These are phyloP conservation scores for Crepidodera aurea DNA, from an alignment of 2,888 invertebrate genomes.

Conservation along the genomic window DNA sequence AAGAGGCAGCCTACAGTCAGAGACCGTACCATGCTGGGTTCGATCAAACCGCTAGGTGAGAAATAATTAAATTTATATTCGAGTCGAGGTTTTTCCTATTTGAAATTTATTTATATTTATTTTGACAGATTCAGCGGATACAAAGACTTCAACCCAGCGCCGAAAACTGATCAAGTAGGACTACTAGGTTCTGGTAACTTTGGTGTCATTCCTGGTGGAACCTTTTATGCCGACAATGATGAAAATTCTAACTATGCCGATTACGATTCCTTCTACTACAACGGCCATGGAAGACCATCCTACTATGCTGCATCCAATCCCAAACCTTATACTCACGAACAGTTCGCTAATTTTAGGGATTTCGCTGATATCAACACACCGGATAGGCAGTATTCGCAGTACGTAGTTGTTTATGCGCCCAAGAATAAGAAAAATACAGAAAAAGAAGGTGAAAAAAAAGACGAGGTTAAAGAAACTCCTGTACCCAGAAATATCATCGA, in stretches of 20 bases:
- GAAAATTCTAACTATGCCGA: conserved; percentile 68
- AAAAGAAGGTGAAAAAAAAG: conserved; percentile 51
- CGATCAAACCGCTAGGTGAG: conserved; percentile 28
- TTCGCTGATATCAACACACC: conserved; percentile 90
- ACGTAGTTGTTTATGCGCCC: conserved; percentile 79
- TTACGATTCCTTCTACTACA: conserved; percentile 67
- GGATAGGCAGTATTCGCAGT: conserved; percentile 82
- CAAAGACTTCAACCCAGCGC: conserved; percentile 24
- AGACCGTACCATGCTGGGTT: conserved; percentile 58
- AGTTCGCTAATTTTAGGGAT: conserved; percentile 89
- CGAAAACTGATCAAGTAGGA: conserved; percentile 22
- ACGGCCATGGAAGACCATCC: conserved; percentile 77
- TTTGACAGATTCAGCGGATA: conserved; percentile 57
- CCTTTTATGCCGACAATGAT: conserved; percentile 80
- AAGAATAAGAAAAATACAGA: conserved; percentile 75
- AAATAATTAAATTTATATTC: conserved; percentile 6
- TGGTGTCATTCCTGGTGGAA: conserved; percentile 85
- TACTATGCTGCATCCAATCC: conserved; percentile 64
- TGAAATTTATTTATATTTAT: neutral
- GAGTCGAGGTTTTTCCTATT: neutral
- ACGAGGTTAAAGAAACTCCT: conserved; percentile 45
- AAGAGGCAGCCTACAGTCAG: conserved; percentile 70
- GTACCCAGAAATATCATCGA: conserved; percentile 80
- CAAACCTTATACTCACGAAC: conserved; percentile 81
- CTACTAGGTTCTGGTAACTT: conserved; percentile 85